Evolutionary conservation across 2,797 vertebrate genomes (phyloP).

Genomic region (Eulemur coronatus): DNA sequence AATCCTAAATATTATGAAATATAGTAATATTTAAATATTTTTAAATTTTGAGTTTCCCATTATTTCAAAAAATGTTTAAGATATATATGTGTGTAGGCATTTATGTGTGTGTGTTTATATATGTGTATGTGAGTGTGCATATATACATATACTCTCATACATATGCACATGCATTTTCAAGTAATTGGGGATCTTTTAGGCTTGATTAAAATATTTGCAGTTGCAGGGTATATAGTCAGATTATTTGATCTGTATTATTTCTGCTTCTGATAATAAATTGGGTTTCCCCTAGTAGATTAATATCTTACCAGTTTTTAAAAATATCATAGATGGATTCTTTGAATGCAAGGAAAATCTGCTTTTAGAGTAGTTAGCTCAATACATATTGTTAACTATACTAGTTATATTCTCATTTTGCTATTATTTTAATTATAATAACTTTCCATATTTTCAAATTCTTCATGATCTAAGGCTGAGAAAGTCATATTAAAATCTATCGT

Average conservation of each 20-base stretch:
- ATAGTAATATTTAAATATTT: not conserved
- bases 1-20: not conserved
- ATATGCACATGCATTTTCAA: not conserved
- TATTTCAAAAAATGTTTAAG: not conserved
- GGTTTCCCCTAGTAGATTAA: not conserved
- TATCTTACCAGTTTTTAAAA: constrained; percentile 29
- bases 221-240: not conserved
- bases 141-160: not conserved
- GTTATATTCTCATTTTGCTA: not conserved
- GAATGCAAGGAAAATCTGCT: not conserved
- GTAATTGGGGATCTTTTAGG: not conserved
- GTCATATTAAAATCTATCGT: not conserved
- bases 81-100: not conserved
- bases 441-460: constrained; percentile 15
- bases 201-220: constrained; percentile 24
- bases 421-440: constrained; percentile 41
- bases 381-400: not conserved
- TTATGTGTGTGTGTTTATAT: not conserved
- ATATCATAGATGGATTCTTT: not conserved
- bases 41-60: not conserved
- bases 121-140: not conserved
- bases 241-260: not conserved
- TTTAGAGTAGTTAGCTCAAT: not conserved
- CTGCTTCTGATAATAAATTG: constrained; percentile 15
- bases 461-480: not conserved